Conservation (phyloP, 2,113 vertebrate genomes). For the Dipodomys merriami region DNA sequence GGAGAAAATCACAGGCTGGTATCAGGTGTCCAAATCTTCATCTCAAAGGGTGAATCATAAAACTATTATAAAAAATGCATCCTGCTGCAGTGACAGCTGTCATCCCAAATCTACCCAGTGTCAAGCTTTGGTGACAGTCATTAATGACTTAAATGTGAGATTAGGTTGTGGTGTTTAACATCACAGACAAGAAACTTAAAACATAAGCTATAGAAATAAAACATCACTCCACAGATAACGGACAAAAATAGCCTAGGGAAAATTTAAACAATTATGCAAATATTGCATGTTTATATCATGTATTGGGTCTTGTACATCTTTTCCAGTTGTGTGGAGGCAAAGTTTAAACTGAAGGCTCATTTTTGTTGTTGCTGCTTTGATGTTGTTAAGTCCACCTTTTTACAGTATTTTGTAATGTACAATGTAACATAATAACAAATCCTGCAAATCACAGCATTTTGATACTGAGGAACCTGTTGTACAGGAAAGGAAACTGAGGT, state of each 20-base stretch:
- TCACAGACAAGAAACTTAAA: constrained; percentile 64
- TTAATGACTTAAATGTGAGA: constrained; percentile 73
- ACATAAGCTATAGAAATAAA: constrained; percentile 70
- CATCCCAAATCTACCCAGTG: constrained; percentile 63
- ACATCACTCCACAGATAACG: constrained; percentile 40
- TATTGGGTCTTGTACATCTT: constrained; percentile 15
- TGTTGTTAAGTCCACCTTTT: not conserved
- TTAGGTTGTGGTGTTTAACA: constrained; percentile 58
- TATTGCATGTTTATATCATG: constrained; percentile 6
- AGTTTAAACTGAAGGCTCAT: not conserved
- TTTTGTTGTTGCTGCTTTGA: constrained; percentile 12
- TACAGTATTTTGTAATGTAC: not conserved
- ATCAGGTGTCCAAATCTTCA: constrained; percentile 77
- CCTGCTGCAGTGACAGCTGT: constrained; percentile 79
- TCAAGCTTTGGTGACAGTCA: constrained; percentile 55
- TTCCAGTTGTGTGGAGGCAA: not conserved
- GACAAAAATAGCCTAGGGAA: constrained; percentile 24
- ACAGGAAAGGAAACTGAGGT: not conserved
- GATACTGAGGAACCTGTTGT: not conserved
- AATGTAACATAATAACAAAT: not conserved
- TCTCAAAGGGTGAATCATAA: constrained; percentile 78
- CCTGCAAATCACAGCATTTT: not conserved
- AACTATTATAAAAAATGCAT: constrained; percentile 80
- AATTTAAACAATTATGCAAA: constrained; percentile 53
- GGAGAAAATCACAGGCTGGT: constrained; percentile 70